Conservation (phyloP, 2,113 vertebrate species). For the Scalopus aquaticus region DNA sequence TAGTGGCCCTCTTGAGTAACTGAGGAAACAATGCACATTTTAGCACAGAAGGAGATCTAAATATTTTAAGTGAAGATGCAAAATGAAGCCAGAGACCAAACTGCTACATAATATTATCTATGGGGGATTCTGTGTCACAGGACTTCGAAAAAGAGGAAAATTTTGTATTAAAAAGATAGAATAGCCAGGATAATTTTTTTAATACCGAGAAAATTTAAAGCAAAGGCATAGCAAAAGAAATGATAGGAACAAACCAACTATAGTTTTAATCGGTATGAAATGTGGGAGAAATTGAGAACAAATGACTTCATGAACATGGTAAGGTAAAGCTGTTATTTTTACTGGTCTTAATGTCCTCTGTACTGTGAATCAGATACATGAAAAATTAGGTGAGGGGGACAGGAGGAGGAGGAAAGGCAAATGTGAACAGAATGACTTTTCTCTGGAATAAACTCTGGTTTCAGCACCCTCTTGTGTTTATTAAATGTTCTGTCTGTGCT, state of each 20-base stretch:
- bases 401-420: background rate
- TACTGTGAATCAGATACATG: background rate
- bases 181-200: background rate
- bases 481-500: background rate
- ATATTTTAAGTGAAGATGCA: background rate
- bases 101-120: background rate
- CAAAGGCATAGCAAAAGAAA: background rate
- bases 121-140: background rate
- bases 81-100: background rate
- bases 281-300: background rate
- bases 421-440: background rate
- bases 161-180: background rate
- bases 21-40: background rate
- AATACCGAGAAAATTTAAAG: background rate
- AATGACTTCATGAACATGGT: background rate
- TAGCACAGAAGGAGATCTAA: background rate
- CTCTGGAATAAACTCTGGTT: background rate
- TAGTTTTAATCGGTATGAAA: background rate
- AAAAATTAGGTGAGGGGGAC: background rate
- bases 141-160: background rate
- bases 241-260: background rate
- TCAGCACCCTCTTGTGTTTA: slow-evolving; percentile 24
- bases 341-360: background rate
- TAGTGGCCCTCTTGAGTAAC: background rate
- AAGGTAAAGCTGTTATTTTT: background rate